Evolutionary conservation across 2,797 vertebrate species (phyloP).

Genomic region (Pangasius mekongensis): DNA sequence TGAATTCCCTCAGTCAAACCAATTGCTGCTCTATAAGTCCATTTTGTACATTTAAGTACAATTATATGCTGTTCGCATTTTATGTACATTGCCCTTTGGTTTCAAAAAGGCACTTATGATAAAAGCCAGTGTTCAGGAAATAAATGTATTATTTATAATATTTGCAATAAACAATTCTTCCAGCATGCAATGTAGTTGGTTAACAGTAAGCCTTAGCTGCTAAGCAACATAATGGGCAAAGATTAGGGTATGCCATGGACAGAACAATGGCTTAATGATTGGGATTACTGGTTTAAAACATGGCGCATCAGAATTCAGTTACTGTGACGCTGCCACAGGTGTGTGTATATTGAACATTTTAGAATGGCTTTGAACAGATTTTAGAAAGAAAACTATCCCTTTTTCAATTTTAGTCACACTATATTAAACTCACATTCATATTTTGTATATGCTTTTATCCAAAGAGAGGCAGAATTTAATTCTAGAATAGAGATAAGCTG

Average conservation of each 20-base stretch:
- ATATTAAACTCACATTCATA: background rate
- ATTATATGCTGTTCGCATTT: background rate
- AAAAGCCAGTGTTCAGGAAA: background rate
- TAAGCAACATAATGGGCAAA: background rate
- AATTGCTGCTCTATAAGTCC: background rate
- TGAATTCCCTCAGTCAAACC: background rate
- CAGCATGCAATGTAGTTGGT: background rate
- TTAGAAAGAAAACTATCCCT: background rate
- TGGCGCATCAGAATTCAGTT: background rate
- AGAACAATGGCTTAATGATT: background rate
- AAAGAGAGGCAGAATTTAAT: background rate
- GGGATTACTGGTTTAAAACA: conserved; percentile 1
- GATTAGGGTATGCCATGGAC: background rate
- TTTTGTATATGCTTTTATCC: background rate
- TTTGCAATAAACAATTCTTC: background rate
- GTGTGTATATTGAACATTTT: background rate
- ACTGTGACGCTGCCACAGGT: background rate
- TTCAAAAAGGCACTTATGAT: background rate
- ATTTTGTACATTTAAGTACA: background rate
- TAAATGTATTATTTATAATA: background rate
- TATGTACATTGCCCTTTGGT: background rate
- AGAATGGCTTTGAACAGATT: background rate
- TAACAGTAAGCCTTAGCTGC: background rate
- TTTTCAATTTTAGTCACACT: background rate
- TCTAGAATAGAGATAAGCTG: background rate